Evolutionary conservation across 2,797 vertebrate genomes (phyloP).

Genomic region (Xenopus petersii): DNA sequence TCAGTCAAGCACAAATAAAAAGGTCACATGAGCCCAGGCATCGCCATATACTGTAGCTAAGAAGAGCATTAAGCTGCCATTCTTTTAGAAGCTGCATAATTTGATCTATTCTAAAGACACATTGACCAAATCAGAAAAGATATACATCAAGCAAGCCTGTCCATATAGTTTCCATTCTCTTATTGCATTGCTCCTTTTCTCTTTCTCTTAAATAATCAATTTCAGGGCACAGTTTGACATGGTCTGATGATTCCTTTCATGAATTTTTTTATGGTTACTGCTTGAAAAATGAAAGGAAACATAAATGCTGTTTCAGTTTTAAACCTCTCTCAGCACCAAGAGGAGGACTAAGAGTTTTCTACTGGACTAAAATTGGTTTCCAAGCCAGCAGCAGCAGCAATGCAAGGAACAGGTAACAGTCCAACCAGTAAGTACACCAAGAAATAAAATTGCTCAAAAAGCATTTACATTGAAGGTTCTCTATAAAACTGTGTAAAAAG

Average conservation of each 20-base stretch:
- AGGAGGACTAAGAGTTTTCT: too few relatives aligned
- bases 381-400: too few relatives aligned
- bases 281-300: conserved; percentile 12
- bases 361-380: too few relatives aligned
- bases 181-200: conserved; percentile 32
- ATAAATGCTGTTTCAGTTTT: background rate
- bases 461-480: too few relatives aligned
- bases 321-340: too few relatives aligned
- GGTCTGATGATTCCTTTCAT: conserved; percentile 38
- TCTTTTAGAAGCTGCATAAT: conserved; percentile 30
- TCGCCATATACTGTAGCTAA: conserved; percentile 15
- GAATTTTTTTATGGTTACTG: conserved; percentile 45
- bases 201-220: conserved; percentile 33
- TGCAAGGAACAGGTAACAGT: too few relatives aligned
- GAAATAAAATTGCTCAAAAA: too few relatives aligned
- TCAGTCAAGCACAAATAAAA: conserved; percentile 13
- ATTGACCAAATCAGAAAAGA: conserved; percentile 34
- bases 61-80: conserved; percentile 21
- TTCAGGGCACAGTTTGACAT: conserved; percentile 49
- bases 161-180: conserved; percentile 32
- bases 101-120: conserved; percentile 38
- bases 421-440: too few relatives aligned
- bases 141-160: conserved; percentile 33
- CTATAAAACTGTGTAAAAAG: too few relatives aligned
- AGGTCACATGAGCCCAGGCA: conserved; percentile 13